Evolutionary conservation across 2,113 vertebrate species (phyloP), one percentile per base, ranked within the genome.

Genomic region (Scomber japonicus): DNA sequence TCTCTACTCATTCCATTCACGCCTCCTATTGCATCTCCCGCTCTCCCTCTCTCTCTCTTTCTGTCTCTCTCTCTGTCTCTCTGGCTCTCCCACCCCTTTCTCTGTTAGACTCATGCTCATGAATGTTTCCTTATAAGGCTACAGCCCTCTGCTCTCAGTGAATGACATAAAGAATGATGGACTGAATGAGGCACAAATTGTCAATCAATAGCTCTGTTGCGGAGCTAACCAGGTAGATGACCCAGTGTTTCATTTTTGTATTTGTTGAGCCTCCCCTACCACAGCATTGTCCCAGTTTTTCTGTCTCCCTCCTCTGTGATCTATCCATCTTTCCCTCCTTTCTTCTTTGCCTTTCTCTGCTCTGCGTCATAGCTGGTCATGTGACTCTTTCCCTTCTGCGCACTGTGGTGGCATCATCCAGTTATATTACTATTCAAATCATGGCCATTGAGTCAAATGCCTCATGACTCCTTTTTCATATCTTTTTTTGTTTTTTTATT

Each of bases 101-200:
- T 81, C 73, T 71, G 27, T 71, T 64, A 49, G 71, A 66, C 78
- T 75, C 73, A 46, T 53, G 24, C 78, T 89, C 92, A 88, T 75
- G 55, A 89, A 86, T 79, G 85, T 84, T 84, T 88, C 93, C 93
- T 91, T 94, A 93, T 93, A 93, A 85, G 93, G 93, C 85, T 85
- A 60, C 71, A 87, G 86, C 81, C 76, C 80, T 89, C 78, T 69
- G 61, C 86, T 83, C 87, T 77, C 82, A 62, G 46, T 69, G 79
- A 84, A 57, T 44, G 73, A 88, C 87, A 84, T 71, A 61, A 60
- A 87, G 73, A 69, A 74, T 49, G 68, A 84, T 69, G 59, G 69
- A 68, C 68, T 71, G 80, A 85, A 68, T 62, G 82, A 84, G 60
- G 30, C 70, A 19, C 30, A 61, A 78, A 62, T 64, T 82, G 76